Evolutionary conservation across 2,113 vertebrate species (phyloP).

Genomic region (Dendrocopos noguchii): DNA sequence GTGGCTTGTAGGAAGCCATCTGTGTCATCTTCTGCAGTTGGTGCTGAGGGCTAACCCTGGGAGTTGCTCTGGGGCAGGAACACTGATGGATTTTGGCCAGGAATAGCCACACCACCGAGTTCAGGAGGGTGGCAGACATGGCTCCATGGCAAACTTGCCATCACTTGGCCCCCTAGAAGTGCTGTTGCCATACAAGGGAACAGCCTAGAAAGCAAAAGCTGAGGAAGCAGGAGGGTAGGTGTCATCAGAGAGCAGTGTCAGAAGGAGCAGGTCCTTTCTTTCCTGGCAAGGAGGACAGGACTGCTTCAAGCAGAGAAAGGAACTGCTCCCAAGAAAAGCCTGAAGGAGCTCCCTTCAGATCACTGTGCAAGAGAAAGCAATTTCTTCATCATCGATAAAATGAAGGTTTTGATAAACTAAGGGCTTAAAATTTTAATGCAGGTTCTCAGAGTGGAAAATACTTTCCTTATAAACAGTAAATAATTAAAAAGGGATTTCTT

Average conservation of each 20-base stretch:
- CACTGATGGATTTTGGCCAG: background rate
- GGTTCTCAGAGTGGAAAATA: slow-evolving; percentile 5
- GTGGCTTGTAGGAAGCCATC: background rate
- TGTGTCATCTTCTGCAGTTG: background rate
- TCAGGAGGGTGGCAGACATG: background rate
- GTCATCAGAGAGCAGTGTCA: background rate
- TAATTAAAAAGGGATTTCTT: slow-evolving; percentile 48
- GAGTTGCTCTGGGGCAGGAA: background rate
- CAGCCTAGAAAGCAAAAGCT: background rate
- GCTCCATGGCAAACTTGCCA: slow-evolving; percentile 60
- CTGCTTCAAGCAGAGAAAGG: background rate
- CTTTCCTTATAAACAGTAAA: slow-evolving; percentile 13
- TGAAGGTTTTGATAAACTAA: background rate
- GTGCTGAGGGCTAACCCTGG: background rate
- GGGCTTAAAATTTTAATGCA: slow-evolving; percentile 37
- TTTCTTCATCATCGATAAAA: background rate
- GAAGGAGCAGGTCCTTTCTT: background rate
- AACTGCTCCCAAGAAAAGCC: background rate
- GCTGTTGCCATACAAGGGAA: background rate
- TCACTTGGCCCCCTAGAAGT: background rate
- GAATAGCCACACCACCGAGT: background rate
- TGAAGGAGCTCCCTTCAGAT: background rate
- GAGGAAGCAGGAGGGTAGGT: background rate
- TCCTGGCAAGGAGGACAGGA: background rate
- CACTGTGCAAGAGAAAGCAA: background rate